phyloP scores from a whole-genome alignment of 2,797 vertebrate genomes.

The Balearica regulorum region DNA sequence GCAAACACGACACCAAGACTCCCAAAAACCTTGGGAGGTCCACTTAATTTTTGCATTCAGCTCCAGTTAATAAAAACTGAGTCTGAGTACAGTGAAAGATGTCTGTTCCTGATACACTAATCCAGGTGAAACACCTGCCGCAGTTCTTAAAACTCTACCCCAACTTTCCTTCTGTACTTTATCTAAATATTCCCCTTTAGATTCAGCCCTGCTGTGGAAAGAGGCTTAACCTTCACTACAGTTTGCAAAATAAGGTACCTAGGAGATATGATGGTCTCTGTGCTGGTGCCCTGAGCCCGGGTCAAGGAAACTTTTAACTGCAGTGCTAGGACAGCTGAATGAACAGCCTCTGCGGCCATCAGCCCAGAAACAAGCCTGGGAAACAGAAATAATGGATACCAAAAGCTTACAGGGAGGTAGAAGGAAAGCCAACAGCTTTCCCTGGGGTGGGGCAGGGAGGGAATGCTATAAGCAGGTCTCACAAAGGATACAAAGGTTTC shows the following conservation, averaged over 20 bases:
- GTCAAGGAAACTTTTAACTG: background rate
- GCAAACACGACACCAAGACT: background rate
- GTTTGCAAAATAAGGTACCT: background rate
- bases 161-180: background rate
- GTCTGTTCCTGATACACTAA: background rate
- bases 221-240: background rate
- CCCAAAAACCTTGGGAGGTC: background rate
- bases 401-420: background rate
- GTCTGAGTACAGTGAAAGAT: background rate
- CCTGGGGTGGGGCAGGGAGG: background rate
- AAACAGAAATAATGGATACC: background rate
- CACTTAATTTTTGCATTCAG: background rate
- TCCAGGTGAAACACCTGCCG: background rate
- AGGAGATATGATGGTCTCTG: background rate
- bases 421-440: background rate
- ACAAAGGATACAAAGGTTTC: slow-evolving; percentile 1
- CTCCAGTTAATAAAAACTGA: background rate
- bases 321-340: background rate
- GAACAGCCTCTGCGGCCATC: accelerated
- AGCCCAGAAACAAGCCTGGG: background rate
- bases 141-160: background rate
- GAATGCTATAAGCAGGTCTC: background rate
- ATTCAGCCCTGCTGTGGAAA: background rate
- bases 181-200: background rate
- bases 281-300: background rate